A percentile compares a stretch with the other conserved stretches of the same genome.
These are phyloP conservation scores for Phalanger gymnotis DNA, from an alignment of 2,797 vertebrate species.

Conservation along the genomic window DNA sequence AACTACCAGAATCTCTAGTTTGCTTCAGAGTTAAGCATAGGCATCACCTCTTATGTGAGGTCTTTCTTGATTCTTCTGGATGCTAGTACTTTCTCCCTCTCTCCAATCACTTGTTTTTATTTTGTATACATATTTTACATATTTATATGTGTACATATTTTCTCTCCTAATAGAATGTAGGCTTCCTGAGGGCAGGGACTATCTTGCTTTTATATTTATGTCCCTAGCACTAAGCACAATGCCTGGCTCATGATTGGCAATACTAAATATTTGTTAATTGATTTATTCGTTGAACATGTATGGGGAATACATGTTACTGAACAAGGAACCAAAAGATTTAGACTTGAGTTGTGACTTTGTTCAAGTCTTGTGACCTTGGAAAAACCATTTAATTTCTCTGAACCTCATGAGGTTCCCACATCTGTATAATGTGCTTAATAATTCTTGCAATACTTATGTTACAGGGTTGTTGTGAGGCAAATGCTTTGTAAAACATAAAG, in stretches of 20 bases:
- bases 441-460: neutral
- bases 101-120: neutral
- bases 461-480: neutral
- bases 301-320: neutral
- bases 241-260: neutral
- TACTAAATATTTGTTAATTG: neutral
- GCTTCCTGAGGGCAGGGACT: neutral
- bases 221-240: neutral
- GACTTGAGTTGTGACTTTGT: neutral
- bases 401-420: neutral
- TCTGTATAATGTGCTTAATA: neutral
- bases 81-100: neutral
- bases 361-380: neutral
- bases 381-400: neutral
- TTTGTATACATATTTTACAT: neutral
- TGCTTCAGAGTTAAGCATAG: neutral
- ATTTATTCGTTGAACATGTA: neutral
- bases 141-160: neutral
- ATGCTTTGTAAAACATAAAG: neutral
- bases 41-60: neutral
- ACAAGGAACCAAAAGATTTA: neutral
- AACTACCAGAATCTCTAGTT: too few relatives aligned
- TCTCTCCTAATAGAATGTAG: neutral
- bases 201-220: neutral
- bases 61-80: neutral